A percentile compares a stretch with the other conserved stretches of the same genome.
Evolutionary conservation across 2,113 vertebrate species (phyloP).

Genomic region (Catharus fuscescens): DNA sequence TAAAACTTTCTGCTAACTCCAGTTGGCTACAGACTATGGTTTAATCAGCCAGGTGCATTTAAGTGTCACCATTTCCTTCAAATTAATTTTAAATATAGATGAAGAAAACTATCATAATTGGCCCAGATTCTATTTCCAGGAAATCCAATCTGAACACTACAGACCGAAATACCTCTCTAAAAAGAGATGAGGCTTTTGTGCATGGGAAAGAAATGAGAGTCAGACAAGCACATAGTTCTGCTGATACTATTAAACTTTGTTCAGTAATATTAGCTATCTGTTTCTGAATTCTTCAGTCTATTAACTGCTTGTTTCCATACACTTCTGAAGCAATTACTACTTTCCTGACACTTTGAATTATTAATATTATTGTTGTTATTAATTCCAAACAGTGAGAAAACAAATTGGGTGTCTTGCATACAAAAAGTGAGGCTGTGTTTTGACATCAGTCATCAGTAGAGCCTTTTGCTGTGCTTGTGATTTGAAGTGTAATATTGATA

Average conservation of each 20-base stretch:
- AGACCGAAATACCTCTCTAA: not conserved
- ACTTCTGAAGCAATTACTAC: not conserved
- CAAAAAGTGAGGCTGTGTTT: not conserved
- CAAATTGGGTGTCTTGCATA: not conserved
- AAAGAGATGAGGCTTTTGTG: not conserved
- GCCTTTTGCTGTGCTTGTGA: not conserved
- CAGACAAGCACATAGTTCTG: not conserved
- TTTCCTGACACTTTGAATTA: not conserved
- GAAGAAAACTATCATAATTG: not conserved
- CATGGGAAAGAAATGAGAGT: not conserved
- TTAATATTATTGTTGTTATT: not conserved
- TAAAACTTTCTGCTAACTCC: slow-evolving; percentile 12
- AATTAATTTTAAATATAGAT: slow-evolving; percentile 27
- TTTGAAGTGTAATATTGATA: not conserved
- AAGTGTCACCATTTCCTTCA: slow-evolving; percentile 1
- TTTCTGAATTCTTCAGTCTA: not conserved
- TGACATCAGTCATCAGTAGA: not conserved
- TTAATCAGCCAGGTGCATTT: slow-evolving; percentile 18
- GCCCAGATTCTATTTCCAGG: not conserved
- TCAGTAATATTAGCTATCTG: not conserved
- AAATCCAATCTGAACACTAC: not conserved
- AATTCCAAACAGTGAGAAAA: not conserved
- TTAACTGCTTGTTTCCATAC: not conserved
- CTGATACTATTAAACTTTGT: not conserved
- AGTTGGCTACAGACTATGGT: not conserved